Percentiles rank a stretch among this genome's conserved stretches.
Conservation (phyloP, 2,888 invertebrate species). For the Drosophila koepferae region DNA sequence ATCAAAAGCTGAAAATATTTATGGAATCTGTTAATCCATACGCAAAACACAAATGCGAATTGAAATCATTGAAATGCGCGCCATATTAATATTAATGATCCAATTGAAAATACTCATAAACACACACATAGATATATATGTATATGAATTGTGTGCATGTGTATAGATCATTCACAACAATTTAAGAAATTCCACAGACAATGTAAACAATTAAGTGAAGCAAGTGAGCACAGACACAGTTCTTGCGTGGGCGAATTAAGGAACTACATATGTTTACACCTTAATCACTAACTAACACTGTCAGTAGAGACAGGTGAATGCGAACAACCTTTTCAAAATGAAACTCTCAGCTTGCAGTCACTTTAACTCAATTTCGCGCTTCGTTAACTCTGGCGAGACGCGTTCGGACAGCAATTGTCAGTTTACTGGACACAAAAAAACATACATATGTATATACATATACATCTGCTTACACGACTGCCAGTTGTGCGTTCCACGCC, state of each 20-base stretch:
- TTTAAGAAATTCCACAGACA: conserved; percentile 46
- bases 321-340: conserved; percentile 43
- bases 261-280: conserved; percentile 26
- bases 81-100: conserved; percentile 71
- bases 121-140: background rate
- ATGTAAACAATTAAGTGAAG: conserved; percentile 50
- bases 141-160: conserved; percentile 10
- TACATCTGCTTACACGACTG: conserved; percentile 22
- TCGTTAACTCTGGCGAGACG: conserved; percentile 62
- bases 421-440: conserved; percentile 29
- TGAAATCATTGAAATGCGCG: conserved; percentile 62
- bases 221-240: conserved; percentile 12
- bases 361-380: conserved; percentile 66
- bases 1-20: conserved; percentile 48
- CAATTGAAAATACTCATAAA: conserved; percentile 62
- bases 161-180: conserved; percentile 37
- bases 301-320: conserved; percentile 24
- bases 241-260: conserved; percentile 23
- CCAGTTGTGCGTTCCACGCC: conserved; percentile 68
- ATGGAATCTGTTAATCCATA: conserved; percentile 48
- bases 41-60: conserved; percentile 43
- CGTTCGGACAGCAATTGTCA: conserved; percentile 22
- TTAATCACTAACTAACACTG: conserved; percentile 30
- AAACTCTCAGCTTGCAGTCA: conserved; percentile 32
- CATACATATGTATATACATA: conserved; percentile 6